Conservation (phyloP, 2,113 vertebrate genomes). For the Microcebus murinus region DNA sequence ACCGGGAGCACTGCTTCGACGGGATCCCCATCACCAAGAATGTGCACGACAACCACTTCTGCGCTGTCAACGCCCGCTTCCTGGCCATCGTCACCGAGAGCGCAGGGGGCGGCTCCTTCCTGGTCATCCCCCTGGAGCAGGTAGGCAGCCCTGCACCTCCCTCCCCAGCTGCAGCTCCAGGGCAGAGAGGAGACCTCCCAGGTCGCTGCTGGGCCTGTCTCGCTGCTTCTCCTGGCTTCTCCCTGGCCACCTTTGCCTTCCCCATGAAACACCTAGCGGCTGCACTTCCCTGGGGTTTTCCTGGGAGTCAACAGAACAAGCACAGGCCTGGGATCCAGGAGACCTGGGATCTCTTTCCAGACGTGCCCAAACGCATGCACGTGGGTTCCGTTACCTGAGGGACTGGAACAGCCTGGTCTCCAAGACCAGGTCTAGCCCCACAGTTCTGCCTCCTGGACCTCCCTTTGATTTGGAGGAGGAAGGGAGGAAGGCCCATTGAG, state of each 20-base stretch:
- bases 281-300: neutral
- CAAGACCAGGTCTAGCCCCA: neutral
- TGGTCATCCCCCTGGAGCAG: constrained; percentile 95
- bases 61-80: constrained; percentile 95
- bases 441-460: neutral
- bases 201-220: neutral
- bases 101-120: constrained; percentile 94
- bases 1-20: constrained; percentile 97
- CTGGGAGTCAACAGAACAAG: neutral
- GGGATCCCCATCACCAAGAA: constrained; percentile 98
- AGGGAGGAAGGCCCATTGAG: neutral
- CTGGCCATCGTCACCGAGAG: constrained; percentile 97
- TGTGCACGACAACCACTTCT: constrained; percentile 99
- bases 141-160: constrained; percentile 80
- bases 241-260: neutral
- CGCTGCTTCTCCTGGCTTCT: neutral
- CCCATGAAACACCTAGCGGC: neutral
- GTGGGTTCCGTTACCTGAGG: neutral
- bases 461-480: neutral
- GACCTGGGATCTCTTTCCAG: neutral
- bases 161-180: neutral
- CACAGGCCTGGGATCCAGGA: too few relatives aligned
- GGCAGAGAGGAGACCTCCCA: neutral
- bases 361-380: neutral
- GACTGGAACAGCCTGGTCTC: neutral